phyloP scores from a whole-genome alignment of 2,888 invertebrate genomes.

The Sclerodermus sp. region DNA sequence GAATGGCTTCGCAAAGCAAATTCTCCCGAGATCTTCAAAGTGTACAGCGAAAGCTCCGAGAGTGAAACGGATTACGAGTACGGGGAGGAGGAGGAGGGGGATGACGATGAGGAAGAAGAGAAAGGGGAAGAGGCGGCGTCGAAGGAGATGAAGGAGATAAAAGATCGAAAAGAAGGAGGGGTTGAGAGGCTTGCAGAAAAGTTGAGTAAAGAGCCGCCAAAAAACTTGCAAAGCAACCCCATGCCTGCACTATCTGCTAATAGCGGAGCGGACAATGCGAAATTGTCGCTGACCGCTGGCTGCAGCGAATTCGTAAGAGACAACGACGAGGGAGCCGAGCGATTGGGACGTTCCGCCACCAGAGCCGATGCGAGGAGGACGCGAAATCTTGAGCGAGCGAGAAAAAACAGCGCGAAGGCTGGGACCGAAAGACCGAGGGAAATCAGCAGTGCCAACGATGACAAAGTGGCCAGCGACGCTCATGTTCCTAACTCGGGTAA shows the following conservation, averaged over 20 bases:
- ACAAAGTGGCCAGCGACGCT: constrained; percentile 17
- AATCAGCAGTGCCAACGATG: constrained; percentile 22
- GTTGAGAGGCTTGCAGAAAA: constrained; percentile 24
- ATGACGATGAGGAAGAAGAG: constrained; percentile 26
- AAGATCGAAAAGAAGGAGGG: too few species aligned
- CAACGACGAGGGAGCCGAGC: too few species aligned
- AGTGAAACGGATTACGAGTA: constrained; percentile 22
- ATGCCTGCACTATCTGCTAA: constrained; percentile 61
- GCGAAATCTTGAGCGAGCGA: neutral
- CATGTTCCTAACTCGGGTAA: constrained; percentile 20
- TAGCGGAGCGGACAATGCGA: constrained; percentile 38
- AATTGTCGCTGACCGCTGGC: constrained; percentile 40
- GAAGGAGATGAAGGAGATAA: constrained; percentile 24
- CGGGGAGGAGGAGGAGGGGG: constrained; percentile 32
- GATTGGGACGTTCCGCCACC: neutral
- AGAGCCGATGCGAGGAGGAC: neutral
- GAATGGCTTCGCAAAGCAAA: constrained; percentile 62
- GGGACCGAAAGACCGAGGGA: too few species aligned
- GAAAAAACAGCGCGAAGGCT: too few species aligned
- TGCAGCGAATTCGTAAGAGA: constrained; percentile 48
- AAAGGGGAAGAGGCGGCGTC: too few species aligned
- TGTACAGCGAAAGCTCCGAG: constrained; percentile 25
- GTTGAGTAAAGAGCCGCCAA: constrained; percentile 52
- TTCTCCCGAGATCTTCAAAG: constrained; percentile 50
- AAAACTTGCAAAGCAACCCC: constrained; percentile 64